Evolutionary conservation across 2,797 vertebrate species (phyloP), one percentile per base, ranked within the genome.

Genomic region (Pseudochirops corinnae): DNA sequence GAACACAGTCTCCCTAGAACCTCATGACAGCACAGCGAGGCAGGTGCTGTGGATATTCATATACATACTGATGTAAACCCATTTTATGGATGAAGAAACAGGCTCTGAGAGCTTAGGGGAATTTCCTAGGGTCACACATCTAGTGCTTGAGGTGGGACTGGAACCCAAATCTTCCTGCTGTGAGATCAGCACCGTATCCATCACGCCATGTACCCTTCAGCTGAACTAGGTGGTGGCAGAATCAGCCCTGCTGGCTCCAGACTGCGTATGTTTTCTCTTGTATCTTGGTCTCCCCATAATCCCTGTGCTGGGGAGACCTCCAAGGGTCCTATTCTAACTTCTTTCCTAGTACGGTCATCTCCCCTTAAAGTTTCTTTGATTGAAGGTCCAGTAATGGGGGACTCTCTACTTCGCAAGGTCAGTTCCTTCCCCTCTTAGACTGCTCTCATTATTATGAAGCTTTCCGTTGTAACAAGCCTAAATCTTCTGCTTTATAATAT

Each of bases 131-230:
- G 39, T 46, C 39, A 62, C 60, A 62, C 31, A 33, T 29, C 29
- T 60, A 16, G 58, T 31, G 9, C 10, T 33, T 13, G 26, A n/a
- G 3, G 21, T 46, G 74, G 39, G 39, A 46, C 10, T 87, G 39
- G 21, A 87, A 24, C 39, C 39, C 74, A 87, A 46, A 9, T 87
- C 21, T 26, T 82, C 67, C 16, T 74, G 62, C n/a, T 39, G n/a
- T 6, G 39, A 74, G n/a, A 24, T 74, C 18, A 6, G 16, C 16
- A 21, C 14, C 14, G 62, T 14, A n/a, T 67, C 62, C 11, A 67
- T n/a, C 33, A 62, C 3, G 12, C 58, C 29, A 13, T 1, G 12
- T 4, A 55, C 53, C 10, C 11, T 12, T 10, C 0, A 7, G 7
- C 18, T 74, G n/a, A 74, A 39, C 16, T 7, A 39, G 5, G n/a